phyloP scores from a whole-genome alignment of 2,113 vertebrate genomes.

The Dolichotis patagonum region DNA sequence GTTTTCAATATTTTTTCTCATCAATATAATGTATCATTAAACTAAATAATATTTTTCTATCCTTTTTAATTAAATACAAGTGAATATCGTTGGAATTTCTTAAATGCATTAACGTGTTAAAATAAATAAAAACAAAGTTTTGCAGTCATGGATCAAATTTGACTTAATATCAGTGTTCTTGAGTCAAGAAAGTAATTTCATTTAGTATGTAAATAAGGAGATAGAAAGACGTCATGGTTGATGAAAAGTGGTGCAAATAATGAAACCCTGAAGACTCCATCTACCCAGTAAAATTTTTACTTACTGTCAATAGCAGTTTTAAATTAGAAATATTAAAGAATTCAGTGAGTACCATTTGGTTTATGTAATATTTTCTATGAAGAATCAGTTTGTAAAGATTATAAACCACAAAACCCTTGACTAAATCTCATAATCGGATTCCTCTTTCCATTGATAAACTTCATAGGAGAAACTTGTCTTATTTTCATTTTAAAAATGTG shows the following conservation, averaged over 20 bases:
- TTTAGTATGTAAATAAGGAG: background rate
- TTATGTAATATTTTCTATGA: background rate
- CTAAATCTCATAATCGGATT: background rate
- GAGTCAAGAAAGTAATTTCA: background rate
- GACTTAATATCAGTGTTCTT: background rate
- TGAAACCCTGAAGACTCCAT: background rate
- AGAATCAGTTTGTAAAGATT: background rate
- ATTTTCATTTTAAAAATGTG: slow-evolving; percentile 13
- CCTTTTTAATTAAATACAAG: slow-evolving; percentile 41
- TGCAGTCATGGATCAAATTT: background rate
- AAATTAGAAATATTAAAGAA: background rate
- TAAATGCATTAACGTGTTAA: background rate
- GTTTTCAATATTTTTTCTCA: background rate
- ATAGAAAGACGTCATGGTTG: background rate
- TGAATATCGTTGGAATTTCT: background rate
- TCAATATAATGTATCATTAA: slow-evolving; percentile 12
- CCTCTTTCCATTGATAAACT: background rate
- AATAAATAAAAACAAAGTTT: slow-evolving; percentile 38
- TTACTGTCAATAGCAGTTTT: background rate
- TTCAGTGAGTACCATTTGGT: background rate
- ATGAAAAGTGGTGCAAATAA: background rate
- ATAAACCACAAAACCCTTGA: background rate
- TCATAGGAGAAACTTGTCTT: background rate
- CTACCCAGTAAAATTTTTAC: background rate
- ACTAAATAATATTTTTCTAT: background rate